A percentile compares a stretch with the other conserved stretches of the same genome.
Evolutionary conservation across 2,888 invertebrate genomes (phyloP).

Genomic region (Lissocephala sabroskyi): DNA sequence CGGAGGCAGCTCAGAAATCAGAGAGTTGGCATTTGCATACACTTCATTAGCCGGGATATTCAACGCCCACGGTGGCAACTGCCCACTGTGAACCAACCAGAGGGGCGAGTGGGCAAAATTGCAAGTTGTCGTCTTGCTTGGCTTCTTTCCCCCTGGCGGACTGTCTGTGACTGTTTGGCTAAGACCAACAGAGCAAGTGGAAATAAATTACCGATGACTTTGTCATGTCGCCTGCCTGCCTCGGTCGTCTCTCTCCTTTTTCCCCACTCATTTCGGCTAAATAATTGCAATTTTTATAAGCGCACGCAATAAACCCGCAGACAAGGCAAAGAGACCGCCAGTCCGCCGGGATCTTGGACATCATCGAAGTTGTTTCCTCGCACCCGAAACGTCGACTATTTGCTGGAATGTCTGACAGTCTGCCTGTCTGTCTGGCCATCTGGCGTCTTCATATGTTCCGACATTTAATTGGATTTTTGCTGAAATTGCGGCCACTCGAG

Average conservation of each 20-base stretch:
- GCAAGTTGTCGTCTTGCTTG: slow-evolving; percentile 36
- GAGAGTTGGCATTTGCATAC: slow-evolving; percentile 54
- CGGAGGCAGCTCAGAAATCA: too few species aligned
- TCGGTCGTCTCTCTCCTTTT: slow-evolving; percentile 10
- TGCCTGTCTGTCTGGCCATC: slow-evolving; percentile 20
- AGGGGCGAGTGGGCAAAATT: slow-evolving; percentile 50
- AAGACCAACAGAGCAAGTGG: slow-evolving; percentile 23
- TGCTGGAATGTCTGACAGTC: slow-evolving; percentile 5
- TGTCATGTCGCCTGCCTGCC: slow-evolving; percentile 38
- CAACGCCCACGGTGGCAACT: slow-evolving; percentile 25
- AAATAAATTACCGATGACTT: slow-evolving; percentile 59
- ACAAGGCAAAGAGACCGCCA: slow-evolving; percentile 4
- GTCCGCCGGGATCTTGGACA: too few species aligned
- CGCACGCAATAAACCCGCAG: slow-evolving; percentile 48
- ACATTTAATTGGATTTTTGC: slow-evolving; percentile 61
- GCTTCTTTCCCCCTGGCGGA: slow-evolving; percentile 27
- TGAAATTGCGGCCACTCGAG: slow-evolving; percentile 61
- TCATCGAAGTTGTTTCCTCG: background rate
- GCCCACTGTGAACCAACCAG: too few species aligned
- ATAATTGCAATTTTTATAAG: slow-evolving; percentile 62
- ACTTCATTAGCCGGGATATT: slow-evolving; percentile 53
- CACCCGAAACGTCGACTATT: slow-evolving; percentile 6
- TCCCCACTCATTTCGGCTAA: slow-evolving; percentile 46
- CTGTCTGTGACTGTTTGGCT: too few species aligned
- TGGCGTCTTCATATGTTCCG: slow-evolving; percentile 27